Percentiles rank a stretch among this genome's conserved stretches.
These are phyloP conservation scores for Archilochus colubris DNA, from an alignment of 2,113 vertebrate species.

Conservation along the genomic window DNA sequence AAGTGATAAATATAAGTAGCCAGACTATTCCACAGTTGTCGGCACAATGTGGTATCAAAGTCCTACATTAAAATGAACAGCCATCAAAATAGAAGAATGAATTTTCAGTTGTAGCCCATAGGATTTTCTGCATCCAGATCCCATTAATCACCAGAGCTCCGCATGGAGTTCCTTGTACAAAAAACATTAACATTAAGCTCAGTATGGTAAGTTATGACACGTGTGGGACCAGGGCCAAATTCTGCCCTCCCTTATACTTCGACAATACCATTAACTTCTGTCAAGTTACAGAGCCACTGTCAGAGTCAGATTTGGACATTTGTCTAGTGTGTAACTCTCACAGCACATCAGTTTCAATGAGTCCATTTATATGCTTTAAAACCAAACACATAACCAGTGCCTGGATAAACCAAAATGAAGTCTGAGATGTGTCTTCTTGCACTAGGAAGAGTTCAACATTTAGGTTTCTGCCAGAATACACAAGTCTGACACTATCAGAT, in stretches of 20 bases:
- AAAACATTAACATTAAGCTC: constrained; percentile 51
- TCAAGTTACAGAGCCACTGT: background rate
- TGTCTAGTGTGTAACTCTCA: background rate
- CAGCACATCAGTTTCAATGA: constrained; percentile 31
- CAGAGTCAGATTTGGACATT: constrained; percentile 28
- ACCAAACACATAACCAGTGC: background rate
- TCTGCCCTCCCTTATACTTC: constrained; percentile 50
- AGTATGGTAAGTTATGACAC: constrained; percentile 55
- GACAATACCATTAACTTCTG: constrained; percentile 30
- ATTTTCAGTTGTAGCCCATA: constrained; percentile 65
- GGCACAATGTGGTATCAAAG: constrained; percentile 56
- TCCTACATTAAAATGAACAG: constrained; percentile 61
- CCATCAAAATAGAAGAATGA: constrained; percentile 57
- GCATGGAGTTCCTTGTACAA: constrained; percentile 45
- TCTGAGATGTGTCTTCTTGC: constrained; percentile 47
- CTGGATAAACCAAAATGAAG: constrained; percentile 40
- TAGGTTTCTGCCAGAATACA: constrained; percentile 54
- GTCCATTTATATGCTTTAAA: constrained; percentile 36
- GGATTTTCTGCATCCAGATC: constrained; percentile 64
- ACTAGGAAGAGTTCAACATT: constrained; percentile 15
- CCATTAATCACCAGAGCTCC: constrained; percentile 53
- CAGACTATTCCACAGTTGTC: constrained; percentile 54
- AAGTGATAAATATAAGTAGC: constrained; percentile 54
- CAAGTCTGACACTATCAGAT: constrained; percentile 50
- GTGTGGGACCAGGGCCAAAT: constrained; percentile 26